Evolutionary conservation across 2,797 vertebrate genomes (phyloP), one percentile per base, ranked within the genome.

Genomic region (Falco peregrinus): DNA sequence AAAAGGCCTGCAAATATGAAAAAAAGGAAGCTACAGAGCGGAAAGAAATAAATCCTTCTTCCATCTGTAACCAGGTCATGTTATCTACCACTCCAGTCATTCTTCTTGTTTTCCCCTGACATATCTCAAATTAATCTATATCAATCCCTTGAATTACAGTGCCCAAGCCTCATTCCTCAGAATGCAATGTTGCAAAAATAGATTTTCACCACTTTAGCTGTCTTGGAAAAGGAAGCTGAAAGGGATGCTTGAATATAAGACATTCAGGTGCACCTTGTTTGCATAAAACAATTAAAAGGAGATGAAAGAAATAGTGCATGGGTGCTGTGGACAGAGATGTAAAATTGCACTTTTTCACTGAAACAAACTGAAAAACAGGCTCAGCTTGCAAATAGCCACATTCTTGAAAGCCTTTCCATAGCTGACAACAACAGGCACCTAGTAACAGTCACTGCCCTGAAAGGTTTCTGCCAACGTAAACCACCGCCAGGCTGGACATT

Each of bases 161-260:
- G 9, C 24, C n/a, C 57, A 13, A 48, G 79, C 53, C 48, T 50
- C 31, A 65, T 57, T 77, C 35, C 16, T 67, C 29, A 43, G 47
- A 65, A 78, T 19, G 9, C 51, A 47, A 17, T 6, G 9, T 18
- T 61, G 63, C 65, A 84, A 61, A 81, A 93, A 39, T 18, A 63
- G 41, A 17, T 85, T 88, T 75, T 74, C 48, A 57, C 16, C 39
- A 28, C n/a, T 83, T 69, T 10, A 84, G 35, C 50, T 69, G 25
- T 47, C 50, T 45, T n/a, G 41, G 56, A 39, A 85, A 69, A 85
- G 33, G 81, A 89, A 69, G 8, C 13, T 17, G 35, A 73, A 86
- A 68, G 50, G 14, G 33, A 50, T 0, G 1, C 19, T 71, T 1
- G 0, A 41, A 26, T 68, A 26, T 59, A 59, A 69, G 50, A 59